phyloP scores from a whole-genome alignment of 2,113 vertebrate species.

The Cyprinus carpio region DNA sequence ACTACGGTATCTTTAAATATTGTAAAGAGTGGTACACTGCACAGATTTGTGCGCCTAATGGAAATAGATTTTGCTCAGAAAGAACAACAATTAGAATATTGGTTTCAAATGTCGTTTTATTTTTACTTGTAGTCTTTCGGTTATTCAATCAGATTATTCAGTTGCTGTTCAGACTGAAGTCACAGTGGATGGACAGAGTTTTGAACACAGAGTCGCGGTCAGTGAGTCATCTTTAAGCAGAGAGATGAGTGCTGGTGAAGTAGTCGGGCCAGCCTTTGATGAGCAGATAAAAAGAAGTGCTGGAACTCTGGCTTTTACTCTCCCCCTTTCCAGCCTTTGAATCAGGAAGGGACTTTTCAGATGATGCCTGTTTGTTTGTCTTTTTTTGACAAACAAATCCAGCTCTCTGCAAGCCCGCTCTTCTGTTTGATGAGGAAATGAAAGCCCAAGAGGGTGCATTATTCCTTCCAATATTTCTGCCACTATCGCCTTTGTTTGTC shows the following conservation, averaged over 20 bases:
- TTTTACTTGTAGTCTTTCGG: neutral
- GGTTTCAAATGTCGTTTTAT: neutral
- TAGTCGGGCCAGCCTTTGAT: conserved; percentile 29
- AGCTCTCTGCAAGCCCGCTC: conserved; percentile 1
- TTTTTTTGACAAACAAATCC: conserved; percentile 35
- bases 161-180: neutral
- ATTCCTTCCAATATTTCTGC: conserved; percentile 10
- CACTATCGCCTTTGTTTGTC: conserved; percentile 19
- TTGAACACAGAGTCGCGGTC: conserved; percentile 7
- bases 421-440: conserved; percentile 48
- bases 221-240: conserved; percentile 16
- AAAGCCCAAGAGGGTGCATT: conserved; percentile 26
- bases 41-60: neutral
- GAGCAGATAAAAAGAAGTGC: conserved; percentile 39
- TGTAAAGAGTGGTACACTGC: neutral
- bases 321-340: conserved; percentile 30
- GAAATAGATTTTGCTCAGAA: neutral
- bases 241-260: conserved; percentile 42
- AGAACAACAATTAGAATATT: neutral
- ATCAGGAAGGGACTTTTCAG: conserved; percentile 22
- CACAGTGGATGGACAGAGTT: neutral
- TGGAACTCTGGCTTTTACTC: conserved; percentile 8
- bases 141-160: conserved; percentile 21
- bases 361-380: conserved; percentile 36
- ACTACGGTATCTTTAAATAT: neutral